Base-by-base conservation (phyloP, 2,113 vertebrate species). In the Theristicus caerulescens region DNA sequence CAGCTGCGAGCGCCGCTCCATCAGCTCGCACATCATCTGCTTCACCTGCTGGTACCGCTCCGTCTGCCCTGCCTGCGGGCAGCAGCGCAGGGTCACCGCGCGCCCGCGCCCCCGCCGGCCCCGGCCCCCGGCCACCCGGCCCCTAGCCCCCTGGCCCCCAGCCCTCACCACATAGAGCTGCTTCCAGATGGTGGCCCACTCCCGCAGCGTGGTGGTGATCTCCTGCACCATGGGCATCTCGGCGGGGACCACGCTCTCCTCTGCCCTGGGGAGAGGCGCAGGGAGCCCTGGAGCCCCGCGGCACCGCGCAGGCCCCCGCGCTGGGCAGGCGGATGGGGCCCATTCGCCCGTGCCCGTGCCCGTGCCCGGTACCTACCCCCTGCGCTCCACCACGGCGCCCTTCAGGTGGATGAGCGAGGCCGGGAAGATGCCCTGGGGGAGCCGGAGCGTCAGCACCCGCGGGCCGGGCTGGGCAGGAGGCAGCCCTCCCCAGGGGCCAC, bases 221-320 rank as follows among this genome's bases (percentile, higher is more conserved):
- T 97, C 97, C 94, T 97, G 97, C 82, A 97, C 97, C 96, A 86
- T 94, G 24, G 97, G 96, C 86, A 93, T 92, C 90, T 97, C 97
- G 1, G 81, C 7, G 0, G 91, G 77, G 11, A 96, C 77, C 74
- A 86, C 69, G 0, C 36, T 81, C 86, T 97, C 95, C 83, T 94
- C 82, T 0, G 1, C 36, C 72, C 97, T 97, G 77, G 10, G 66
- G 54, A 59, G 46, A 34, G 31, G 49, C 26, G 9, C 77, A 12
- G 55, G 38, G 29, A 73, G 7, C 24, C 42, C 64, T 91, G 77
- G 14, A 86, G 25, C 2, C 6, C 73, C 5, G 3, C 2, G 1
- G 82, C 42, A 71, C 32, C 1, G 1, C 10, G 1, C 0, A 5
- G 49, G 51, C 32, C 38, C 40, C 73, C 59, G 0, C 1, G 2